These are phyloP conservation scores for Entomyzon cyanotis DNA, from an alignment of 2,113 vertebrate species.

Conservation along the genomic window DNA sequence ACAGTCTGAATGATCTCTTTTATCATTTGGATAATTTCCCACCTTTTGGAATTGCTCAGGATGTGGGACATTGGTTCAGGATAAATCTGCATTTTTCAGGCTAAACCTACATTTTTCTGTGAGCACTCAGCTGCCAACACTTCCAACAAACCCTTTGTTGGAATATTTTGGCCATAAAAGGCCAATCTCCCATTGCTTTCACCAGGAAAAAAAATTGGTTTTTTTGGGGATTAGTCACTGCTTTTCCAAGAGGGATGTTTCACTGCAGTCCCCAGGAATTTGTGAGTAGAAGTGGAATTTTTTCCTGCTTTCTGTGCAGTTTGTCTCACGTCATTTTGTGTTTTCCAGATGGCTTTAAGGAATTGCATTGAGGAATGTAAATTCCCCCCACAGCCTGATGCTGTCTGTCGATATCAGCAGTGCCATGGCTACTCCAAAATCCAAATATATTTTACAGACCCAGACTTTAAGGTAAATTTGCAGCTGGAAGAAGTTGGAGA, in stretches of 20 bases:
- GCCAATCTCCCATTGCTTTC: not conserved
- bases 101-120: not conserved
- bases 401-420: slow-evolving; percentile 82
- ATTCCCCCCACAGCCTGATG: slow-evolving; percentile 89
- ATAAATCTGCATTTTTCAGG: not conserved
- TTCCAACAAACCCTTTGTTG: not conserved
- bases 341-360: slow-evolving; percentile 77
- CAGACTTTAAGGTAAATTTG: slow-evolving; percentile 90
- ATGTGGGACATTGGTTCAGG: not conserved
- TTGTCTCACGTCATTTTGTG: not conserved
- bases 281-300: not conserved
- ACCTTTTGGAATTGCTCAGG: not conserved
- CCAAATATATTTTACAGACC: slow-evolving; percentile 91
- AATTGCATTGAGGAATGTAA: slow-evolving; percentile 81
- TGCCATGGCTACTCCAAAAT: slow-evolving; percentile 79
- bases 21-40: not conserved
- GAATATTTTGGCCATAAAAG: not conserved
- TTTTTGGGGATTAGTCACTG: not conserved
- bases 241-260: not conserved
- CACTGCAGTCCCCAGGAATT: not conserved
- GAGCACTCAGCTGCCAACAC: not conserved
- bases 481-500: not conserved
- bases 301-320: not conserved
- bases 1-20: not conserved
- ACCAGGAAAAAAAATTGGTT: not conserved